Percentiles rank a stretch among this genome's conserved stretches.
Conservation (phyloP, 2,113 vertebrate species). For the Pundamilia nyererei region DNA sequence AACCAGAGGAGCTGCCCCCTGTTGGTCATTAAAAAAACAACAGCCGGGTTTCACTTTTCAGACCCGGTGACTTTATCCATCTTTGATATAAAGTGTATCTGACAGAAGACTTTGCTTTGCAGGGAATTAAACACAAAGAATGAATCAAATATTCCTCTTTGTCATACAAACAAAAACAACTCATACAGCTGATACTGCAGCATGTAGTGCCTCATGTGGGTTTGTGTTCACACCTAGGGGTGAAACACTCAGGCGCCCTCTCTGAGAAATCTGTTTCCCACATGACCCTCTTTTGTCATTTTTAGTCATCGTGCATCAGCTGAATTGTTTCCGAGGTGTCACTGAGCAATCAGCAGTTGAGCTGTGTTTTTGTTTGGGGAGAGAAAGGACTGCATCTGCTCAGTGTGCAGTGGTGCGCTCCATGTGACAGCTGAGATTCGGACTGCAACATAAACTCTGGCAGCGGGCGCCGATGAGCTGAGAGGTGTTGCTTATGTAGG, state of each 20-base stretch:
- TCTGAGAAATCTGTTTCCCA: background rate
- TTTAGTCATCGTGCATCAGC: background rate
- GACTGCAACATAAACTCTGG: background rate
- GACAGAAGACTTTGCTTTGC: background rate
- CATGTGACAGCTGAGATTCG: constrained; percentile 23
- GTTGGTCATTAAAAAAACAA: background rate
- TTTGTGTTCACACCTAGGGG: background rate
- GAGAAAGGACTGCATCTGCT: constrained; percentile 28
- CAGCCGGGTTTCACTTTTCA: background rate
- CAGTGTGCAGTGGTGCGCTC: constrained; percentile 35
- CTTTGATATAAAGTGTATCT: background rate
- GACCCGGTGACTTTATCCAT: background rate
- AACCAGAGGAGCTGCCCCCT: background rate
- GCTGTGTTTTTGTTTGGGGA: background rate
- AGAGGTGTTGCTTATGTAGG: background rate
- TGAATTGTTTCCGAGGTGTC: background rate
- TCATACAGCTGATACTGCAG: background rate
- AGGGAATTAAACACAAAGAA: background rate
- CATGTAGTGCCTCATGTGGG: background rate
- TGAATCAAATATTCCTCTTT: background rate
- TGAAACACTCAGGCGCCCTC: background rate
- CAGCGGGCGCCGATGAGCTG: background rate
- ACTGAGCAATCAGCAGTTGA: background rate
- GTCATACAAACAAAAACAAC: background rate
- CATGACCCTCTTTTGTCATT: background rate